Evolutionary conservation across 2,113 vertebrate species (phyloP), one percentile per base, ranked within the genome.

Genomic region (Burhinus bistriatus): DNA sequence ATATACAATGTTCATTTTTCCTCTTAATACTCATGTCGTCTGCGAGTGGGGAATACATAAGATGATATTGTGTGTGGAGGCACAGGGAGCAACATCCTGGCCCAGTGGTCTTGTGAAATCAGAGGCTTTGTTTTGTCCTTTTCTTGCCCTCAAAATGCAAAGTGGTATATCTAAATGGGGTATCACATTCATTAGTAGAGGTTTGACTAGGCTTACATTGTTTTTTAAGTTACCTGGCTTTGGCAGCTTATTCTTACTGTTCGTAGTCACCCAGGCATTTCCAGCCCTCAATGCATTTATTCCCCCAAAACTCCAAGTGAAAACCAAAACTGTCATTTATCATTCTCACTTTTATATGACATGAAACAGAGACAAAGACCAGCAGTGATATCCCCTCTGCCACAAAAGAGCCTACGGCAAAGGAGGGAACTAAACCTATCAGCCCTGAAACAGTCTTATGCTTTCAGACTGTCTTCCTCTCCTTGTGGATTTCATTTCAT

Each of bases 21-120:
- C 84, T 93, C 54, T 73, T 96, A 93, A 96, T 81, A 47, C 87
- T 77, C 9, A 12, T 12, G 34, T 95, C 59, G 47, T 55, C 51
- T 79, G 10, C 11, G 34, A 62, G 45, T 22, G 12, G 23, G 16
- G 47, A 93, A 47, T 27, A 66, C 36, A 61, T 52, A 66, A 86
- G 23, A 68, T 34, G 27, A 84, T 49, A 49, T 3, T n/a, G 34
- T 40, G n/a, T 75, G 72, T 70, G 66, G 20, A 93, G 49, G 49
- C 62, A 77, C 6, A 65, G 29, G 42, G 51, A 87, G 52, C 29
- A 61, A 51, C 29, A 76, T 47, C 40, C 47, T 76, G 29, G 10
- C 47, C 93, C 54, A 17, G 42, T 47, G 34, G 23, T 76, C 20
- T 77, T 78, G 34, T 54, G 29, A 81, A 70, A 80, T 25, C n/a